Conservation (phyloP, 2,113 vertebrate species). For the Pica pica region DNA sequence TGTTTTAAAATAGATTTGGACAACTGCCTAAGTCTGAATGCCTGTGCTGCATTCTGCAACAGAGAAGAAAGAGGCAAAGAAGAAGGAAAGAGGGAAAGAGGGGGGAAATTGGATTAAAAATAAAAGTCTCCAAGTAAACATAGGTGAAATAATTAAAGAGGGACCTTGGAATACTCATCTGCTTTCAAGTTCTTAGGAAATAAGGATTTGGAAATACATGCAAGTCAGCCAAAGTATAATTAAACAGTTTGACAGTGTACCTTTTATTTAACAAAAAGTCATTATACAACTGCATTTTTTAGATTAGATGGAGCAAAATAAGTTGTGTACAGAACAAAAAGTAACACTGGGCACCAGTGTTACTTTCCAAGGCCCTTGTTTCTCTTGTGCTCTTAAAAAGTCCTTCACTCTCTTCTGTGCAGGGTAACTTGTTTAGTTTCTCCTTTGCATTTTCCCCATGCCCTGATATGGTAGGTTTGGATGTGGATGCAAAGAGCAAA, state of each 20-base stretch:
- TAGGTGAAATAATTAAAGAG: background rate
- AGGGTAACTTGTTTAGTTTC: background rate
- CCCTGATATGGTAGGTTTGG: background rate
- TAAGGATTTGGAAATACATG: constrained; percentile 1
- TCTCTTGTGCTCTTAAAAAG: background rate
- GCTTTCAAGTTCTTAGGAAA: constrained; percentile 11
- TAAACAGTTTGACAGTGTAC: background rate
- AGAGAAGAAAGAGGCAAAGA: background rate
- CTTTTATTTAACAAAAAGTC: constrained; percentile 6
- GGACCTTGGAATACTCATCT: background rate
- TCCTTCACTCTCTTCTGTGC: background rate
- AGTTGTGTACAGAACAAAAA: background rate
- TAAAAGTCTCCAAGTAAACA: background rate
- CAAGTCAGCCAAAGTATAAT: background rate
- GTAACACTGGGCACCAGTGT: background rate
- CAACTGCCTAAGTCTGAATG: background rate
- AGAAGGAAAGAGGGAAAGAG: background rate
- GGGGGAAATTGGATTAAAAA: background rate
- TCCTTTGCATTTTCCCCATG: background rate
- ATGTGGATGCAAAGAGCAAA: background rate
- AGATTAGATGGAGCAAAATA: background rate
- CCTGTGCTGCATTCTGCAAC: background rate
- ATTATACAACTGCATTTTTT: background rate
- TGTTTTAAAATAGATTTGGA: constrained; percentile 46
- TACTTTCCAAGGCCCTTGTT: background rate